phyloP scores from a whole-genome alignment of 2,113 vertebrate species.

The Motacilla tschutschensis region DNA sequence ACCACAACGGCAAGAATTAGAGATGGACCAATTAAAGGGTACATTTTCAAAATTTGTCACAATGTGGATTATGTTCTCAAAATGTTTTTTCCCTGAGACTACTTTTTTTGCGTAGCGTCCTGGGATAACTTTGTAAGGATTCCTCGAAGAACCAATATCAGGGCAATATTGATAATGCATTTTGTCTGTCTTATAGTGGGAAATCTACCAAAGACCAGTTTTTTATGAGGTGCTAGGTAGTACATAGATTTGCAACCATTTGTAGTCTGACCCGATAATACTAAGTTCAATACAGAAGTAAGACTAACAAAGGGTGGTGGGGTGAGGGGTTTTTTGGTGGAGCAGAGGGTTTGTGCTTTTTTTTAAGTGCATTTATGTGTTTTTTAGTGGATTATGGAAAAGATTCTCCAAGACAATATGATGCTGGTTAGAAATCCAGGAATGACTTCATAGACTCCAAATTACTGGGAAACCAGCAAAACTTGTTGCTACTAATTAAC shows the following conservation, averaged over 20 bases:
- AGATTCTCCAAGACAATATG: not conserved
- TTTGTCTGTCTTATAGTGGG: not conserved
- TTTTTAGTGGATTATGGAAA: not conserved
- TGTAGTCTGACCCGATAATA: not conserved
- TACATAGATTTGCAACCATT: not conserved
- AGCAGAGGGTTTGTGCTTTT: not conserved
- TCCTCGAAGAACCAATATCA: not conserved
- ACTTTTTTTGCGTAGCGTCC: not conserved
- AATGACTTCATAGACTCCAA: not conserved
- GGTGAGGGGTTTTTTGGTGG: not conserved
- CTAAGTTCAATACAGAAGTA: not conserved
- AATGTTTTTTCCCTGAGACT: not conserved
- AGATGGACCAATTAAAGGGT: not conserved
- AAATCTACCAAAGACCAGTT: not conserved
- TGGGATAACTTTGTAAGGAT: not conserved
- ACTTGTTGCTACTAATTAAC: not conserved
- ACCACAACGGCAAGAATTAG: not conserved
- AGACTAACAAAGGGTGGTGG: not conserved
- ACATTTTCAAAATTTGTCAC: not conserved
- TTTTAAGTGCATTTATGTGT: not conserved
- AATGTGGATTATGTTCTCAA: not conserved
- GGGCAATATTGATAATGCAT: not conserved
- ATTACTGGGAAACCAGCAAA: not conserved
- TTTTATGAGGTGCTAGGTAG: not conserved
- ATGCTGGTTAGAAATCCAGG: not conserved